A percentile compares a stretch with the other conserved stretches of the same genome.
phyloP scores from a whole-genome alignment of 2,888 invertebrate species.

The Cerastoderma edule region DNA sequence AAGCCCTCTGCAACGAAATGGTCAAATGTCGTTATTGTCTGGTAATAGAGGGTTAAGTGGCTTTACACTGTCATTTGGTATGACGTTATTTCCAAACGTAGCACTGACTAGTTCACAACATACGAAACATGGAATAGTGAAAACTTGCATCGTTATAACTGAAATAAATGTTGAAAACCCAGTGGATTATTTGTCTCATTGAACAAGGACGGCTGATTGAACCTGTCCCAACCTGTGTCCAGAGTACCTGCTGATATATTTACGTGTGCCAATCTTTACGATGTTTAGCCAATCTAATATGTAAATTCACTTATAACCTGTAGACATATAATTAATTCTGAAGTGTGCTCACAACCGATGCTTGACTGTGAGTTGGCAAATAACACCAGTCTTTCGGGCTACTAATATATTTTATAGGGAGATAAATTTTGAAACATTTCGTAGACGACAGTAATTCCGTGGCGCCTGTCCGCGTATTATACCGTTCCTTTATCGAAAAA shows the following conservation, averaged over 20 bases:
- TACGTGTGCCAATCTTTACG: conserved; percentile 8
- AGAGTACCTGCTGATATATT: conserved; percentile 7
- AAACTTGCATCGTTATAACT: too few relatives aligned
- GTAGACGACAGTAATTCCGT: conserved; percentile 22
- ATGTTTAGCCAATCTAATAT: conserved; percentile 9
- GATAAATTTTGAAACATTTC: conserved; percentile 26
- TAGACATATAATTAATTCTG: conserved; percentile 19
- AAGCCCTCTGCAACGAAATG: too few relatives aligned
- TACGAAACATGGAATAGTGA: too few relatives aligned
- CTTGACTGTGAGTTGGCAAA: conserved; percentile 18
- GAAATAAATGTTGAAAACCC: too few relatives aligned
- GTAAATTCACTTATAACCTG: conserved; percentile 26
- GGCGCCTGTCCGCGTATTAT: conserved; percentile 18
- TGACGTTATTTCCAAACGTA: too few relatives aligned
- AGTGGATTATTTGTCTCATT: too few relatives aligned
- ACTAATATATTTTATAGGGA: conserved; percentile 26
- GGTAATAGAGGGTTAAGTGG: too few relatives aligned
- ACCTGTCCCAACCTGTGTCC: conserved; percentile 5
- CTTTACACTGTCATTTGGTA: too few relatives aligned
- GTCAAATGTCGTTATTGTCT: too few relatives aligned
- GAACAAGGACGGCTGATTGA: neutral
- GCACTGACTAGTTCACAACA: too few relatives aligned
- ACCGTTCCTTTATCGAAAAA: conserved; percentile 22
- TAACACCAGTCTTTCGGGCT: conserved; percentile 7
- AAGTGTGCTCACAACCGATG: conserved; percentile 6